Conservation (phyloP, 2,888 invertebrate genomes). For the Patella caerulea region DNA sequence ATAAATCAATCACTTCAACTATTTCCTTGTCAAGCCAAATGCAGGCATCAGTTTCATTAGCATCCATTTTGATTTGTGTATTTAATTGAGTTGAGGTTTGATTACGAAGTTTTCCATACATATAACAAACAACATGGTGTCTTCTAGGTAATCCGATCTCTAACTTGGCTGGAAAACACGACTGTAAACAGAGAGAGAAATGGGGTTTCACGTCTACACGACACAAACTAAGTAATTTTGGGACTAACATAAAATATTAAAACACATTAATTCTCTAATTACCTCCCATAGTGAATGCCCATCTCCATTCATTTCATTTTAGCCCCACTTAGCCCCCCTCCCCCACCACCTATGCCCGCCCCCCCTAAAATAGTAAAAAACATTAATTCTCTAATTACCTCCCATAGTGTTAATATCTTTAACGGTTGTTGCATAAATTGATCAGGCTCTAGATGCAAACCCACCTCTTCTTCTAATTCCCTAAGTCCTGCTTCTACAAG, state of each 20-base stretch:
- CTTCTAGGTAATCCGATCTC: conserved; percentile 68
- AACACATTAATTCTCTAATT: no score
- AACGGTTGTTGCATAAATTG: conserved; percentile 45
- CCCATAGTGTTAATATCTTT: conserved; percentile 53
- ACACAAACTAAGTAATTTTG: no score
- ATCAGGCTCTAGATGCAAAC: conserved; percentile 56
- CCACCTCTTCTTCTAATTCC: conserved; percentile 72
- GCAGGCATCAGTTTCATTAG: conserved; percentile 68
- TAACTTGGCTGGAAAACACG: conserved; percentile 71
- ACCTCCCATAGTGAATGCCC: no score
- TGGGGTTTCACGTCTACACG: no score
- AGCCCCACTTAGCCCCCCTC: no score
- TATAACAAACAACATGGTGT: conserved; percentile 72
- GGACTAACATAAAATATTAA: neutral
- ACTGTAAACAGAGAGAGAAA: conserved; percentile 63
- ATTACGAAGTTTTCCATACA: conserved; percentile 60
- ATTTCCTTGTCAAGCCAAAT: conserved; percentile 66
- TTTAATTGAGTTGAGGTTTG: conserved; percentile 48
- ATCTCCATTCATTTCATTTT: no score
- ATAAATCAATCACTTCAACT: conserved; percentile 4
- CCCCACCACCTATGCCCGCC: no score
- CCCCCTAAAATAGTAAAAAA: no score
- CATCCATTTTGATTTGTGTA: conserved; percentile 60
- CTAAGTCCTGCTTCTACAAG: conserved; percentile 68
- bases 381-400: conserved; percentile 43